Evolutionary conservation across 2,797 vertebrate genomes (phyloP).

Genomic region (Lithobates pipiens): DNA sequence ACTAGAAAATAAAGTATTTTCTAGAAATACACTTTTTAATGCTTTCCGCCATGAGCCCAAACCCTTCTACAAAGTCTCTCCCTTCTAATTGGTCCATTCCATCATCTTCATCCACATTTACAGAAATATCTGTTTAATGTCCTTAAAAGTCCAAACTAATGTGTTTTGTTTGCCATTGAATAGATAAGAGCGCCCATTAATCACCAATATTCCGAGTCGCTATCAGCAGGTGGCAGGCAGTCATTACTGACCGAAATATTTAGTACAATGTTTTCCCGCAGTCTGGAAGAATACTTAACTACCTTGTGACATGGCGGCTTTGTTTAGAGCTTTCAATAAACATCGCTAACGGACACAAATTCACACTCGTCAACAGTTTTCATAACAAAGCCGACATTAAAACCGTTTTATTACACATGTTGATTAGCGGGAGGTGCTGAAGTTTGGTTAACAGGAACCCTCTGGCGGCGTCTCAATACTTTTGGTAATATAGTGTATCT

Average conservation of each 20-base stretch:
- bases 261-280: constrained; percentile 17
- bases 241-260: constrained; percentile 44
- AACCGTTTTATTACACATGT: background rate
- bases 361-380: constrained; percentile 17
- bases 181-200: constrained; percentile 40
- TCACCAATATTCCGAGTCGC: constrained; percentile 46
- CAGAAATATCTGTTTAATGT: constrained; percentile 44
- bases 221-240: constrained; percentile 50
- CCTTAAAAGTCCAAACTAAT: constrained; percentile 46
- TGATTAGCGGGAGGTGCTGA: no score
- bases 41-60: constrained; percentile 6
- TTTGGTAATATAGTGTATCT: no score
- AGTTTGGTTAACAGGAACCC: no score
- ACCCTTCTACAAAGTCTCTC: background rate
- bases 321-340: constrained; percentile 32
- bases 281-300: constrained; percentile 31
- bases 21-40: background rate
- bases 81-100: background rate
- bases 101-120: constrained; percentile 6
- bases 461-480: no score
- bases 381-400: background rate
- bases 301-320: constrained; percentile 21
- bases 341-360: constrained; percentile 27
- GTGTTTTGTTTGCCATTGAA: constrained; percentile 35
- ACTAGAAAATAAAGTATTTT: no score